A percentile compares a stretch with the other conserved stretches of the same genome.
phyloP scores from a whole-genome alignment of 2,888 invertebrate genomes.

The Drosophila kuntzei region DNA sequence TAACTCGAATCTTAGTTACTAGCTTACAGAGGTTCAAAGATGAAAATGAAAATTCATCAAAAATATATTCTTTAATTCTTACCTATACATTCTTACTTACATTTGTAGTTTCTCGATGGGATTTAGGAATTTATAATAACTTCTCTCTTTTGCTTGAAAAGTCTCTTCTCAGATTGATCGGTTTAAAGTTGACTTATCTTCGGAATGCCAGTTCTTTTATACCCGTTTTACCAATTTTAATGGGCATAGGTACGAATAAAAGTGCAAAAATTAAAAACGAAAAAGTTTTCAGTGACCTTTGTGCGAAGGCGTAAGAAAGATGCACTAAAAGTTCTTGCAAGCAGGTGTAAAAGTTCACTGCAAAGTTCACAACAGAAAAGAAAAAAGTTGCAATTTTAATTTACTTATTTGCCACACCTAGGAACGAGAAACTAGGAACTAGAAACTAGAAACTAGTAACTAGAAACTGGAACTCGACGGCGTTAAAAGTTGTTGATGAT shows the following conservation, averaged over 20 bases:
- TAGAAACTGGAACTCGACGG: constrained; percentile 9
- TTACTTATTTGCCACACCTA: constrained; percentile 57
- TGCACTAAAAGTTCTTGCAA: constrained; percentile 53
- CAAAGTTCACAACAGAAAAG: constrained; percentile 47
- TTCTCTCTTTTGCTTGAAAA: neutral
- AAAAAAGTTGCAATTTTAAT: constrained; percentile 59
- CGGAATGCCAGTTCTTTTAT: no score
- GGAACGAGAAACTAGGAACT: neutral
- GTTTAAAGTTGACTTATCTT: neutral
- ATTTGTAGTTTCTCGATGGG: no score
- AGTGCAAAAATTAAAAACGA: constrained; percentile 26
- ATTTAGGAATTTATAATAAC: no score
- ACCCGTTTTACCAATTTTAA: neutral
- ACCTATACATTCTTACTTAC: no score
- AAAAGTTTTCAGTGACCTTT: constrained; percentile 69
- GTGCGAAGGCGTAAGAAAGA: constrained; percentile 33
- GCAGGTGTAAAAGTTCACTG: constrained; percentile 65
- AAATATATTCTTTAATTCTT: no score
- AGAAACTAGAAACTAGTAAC: constrained; percentile 4
- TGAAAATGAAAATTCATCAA: no score
- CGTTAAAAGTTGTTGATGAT: neutral
- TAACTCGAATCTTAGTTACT: no score
- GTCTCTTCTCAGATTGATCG: neutral
- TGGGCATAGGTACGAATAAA: neutral
- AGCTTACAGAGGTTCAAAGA: no score